Conservation (phyloP, 1,140 invertebrate genomes). For the Lamellibrachia luymesi region DNA sequence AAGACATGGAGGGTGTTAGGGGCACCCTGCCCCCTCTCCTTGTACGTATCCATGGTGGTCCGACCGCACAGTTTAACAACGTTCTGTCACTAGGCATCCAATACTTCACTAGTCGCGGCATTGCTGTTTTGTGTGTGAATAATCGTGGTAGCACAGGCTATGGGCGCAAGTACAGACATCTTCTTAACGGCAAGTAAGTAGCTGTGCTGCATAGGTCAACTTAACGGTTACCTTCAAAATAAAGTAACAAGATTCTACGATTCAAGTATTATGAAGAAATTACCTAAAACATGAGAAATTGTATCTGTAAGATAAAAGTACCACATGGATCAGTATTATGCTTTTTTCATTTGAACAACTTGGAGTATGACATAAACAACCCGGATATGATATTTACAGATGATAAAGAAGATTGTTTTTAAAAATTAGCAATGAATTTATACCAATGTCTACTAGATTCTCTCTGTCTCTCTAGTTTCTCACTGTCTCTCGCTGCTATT, state of each 20-base stretch:
- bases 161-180: slow-evolving; percentile 49
- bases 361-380: no score
- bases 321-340: no score
- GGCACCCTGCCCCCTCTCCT: slow-evolving; percentile 49
- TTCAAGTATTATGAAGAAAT: no score
- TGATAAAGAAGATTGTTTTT: no score
- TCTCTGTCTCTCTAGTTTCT: neutral
- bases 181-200: slow-evolving; percentile 41
- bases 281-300: no score
- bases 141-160: slow-evolving; percentile 57
- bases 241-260: no score
- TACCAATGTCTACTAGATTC: neutral
- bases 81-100: slow-evolving; percentile 51
- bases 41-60: slow-evolving; percentile 55
- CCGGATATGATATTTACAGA: no score
- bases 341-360: no score
- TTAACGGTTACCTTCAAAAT: no score
- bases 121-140: slow-evolving; percentile 56
- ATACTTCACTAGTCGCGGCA: slow-evolving; percentile 56
- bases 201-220: no score
- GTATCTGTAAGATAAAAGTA: no score
- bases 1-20: slow-evolving; percentile 44
- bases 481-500: neutral
- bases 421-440: no score
- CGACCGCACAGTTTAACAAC: slow-evolving; percentile 43